Evolutionary conservation across 2,888 invertebrate genomes (phyloP), one percentile per base, ranked within the genome.

Genomic region (Papilio protenor): DNA sequence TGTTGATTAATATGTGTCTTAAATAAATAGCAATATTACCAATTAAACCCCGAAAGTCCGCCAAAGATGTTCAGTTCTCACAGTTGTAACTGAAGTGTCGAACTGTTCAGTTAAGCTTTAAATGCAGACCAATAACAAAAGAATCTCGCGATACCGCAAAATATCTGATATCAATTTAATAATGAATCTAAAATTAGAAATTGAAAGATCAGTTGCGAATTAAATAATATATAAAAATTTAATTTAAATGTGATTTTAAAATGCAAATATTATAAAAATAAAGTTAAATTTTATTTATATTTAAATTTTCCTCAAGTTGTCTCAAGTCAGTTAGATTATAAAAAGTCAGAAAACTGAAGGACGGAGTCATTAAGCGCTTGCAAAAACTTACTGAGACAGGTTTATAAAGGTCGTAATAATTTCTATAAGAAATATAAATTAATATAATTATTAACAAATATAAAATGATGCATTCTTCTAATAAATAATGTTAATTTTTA

Each of bases 311-410:
- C 66, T 69, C 45, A 21, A n/a, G 21, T 18, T 64, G 10, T 61
- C n/a, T 3, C 61, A 14, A 61, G 6, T 66, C n/a, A 11, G n/a
- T 40, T 11, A 69, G 40, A n/a, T 21, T n/a, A 40, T 45, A 69
- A 69, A 69, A 45, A 69, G n/a, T 40, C n/a, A 40, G 18, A 66
- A 18, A 61, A 10, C 40, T 40, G 66, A 45, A 74, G 61, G n/a
- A 64, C 47, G 45, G 8, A 27, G 64, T 74, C 64, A 64, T 74
- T n/a, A 74, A 18, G 73, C 2, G 74, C 47, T 74, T 64, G 64
- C 49, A 74, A 66, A 66, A 74, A 74, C n/a, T 64, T 5, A 12
- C n/a, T 14, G 47, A 52, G 27, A 74, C 74, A 64, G 33, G 74
- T 49, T 74, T 64, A 33, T 45, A 6, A 74, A 74, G 73, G 61